A percentile compares a stretch with the other conserved stretches of the same genome.
Evolutionary conservation across 1,140 invertebrate species (phyloP).

Genomic region (Drosophila auraria): DNA sequence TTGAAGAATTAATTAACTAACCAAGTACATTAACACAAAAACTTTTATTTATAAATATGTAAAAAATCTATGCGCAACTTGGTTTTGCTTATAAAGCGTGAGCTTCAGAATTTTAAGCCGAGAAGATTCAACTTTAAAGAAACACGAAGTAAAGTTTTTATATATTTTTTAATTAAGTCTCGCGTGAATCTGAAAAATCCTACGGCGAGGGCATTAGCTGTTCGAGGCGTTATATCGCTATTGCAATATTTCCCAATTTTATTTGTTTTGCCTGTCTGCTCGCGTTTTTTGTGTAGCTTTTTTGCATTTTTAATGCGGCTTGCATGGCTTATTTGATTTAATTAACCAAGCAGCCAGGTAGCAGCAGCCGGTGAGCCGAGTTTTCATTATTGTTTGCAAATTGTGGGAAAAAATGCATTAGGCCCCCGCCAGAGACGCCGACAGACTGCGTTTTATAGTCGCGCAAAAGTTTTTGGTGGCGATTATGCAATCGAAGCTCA

Average conservation of each 20-base stretch:
- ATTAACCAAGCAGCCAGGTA: constrained; percentile 58
- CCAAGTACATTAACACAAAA: not conserved
- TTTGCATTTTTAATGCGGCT: constrained; percentile 61
- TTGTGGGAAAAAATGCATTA: constrained; percentile 77
- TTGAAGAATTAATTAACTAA: not conserved
- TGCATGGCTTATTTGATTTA: constrained; percentile 70
- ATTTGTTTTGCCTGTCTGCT: constrained; percentile 38
- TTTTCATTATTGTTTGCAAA: constrained; percentile 82
- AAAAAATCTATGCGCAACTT: too few species aligned
- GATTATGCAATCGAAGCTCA: constrained; percentile 63
- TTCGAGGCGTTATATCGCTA: constrained; percentile 43
- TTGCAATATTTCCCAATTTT: constrained; percentile 52
- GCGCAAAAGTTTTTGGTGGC: constrained; percentile 31
- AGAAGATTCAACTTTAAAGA: not conserved
- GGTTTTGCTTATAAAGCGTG: not conserved
- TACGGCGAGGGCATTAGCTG: constrained; percentile 37
- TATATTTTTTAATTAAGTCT: not conserved
- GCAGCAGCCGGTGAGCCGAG: constrained; percentile 33
- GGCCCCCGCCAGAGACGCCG: constrained; percentile 52
- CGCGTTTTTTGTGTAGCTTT: constrained; percentile 34
- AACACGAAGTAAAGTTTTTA: not conserved
- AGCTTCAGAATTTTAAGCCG: not conserved
- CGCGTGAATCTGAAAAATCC: not conserved
- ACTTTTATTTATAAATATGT: too few species aligned
- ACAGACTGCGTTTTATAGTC: constrained; percentile 58